Conservation (phyloP, 1,140 invertebrate genomes). For the Triops cancriformis region DNA sequence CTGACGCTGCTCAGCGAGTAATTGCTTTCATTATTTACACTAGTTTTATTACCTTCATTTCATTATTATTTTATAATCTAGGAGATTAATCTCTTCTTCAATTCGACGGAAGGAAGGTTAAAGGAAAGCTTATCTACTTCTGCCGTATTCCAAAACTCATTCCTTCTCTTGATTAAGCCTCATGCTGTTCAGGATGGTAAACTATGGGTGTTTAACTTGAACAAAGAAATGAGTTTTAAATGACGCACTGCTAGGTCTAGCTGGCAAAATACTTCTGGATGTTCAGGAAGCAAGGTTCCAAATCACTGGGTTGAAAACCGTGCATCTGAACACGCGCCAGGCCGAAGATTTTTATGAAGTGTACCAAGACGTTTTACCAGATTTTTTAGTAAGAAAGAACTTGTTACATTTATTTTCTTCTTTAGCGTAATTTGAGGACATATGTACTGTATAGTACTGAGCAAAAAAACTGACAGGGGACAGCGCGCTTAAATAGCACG, state of each 20-base stretch:
- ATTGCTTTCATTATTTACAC: slow-evolving; percentile 19
- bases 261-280: slow-evolving; percentile 60
- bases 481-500: no score
- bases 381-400: slow-evolving; percentile 57
- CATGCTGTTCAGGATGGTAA: slow-evolving; percentile 67
- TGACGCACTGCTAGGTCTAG: slow-evolving; percentile 36
- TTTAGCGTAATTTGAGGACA: no score
- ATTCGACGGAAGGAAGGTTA: slow-evolving; percentile 41
- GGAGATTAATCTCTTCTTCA: slow-evolving; percentile 59
- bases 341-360: slow-evolving; percentile 87
- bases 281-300: slow-evolving; percentile 65
- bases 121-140: slow-evolving; percentile 46
- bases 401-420: no score
- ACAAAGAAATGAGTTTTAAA: background rate
- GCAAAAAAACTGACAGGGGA: no score
- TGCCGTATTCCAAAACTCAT: slow-evolving; percentile 52
- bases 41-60: slow-evolving; percentile 26
- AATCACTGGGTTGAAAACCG: slow-evolving; percentile 70
- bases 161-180: slow-evolving; percentile 83
- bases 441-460: no score
- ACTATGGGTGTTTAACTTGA: background rate
- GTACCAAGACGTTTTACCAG: slow-evolving; percentile 79
- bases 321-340: slow-evolving; percentile 64
- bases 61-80: slow-evolving; percentile 31
- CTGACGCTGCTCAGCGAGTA: slow-evolving; percentile 48